Conservation (phyloP, 2,888 invertebrate species). For the Coelopa pilipes region DNA sequence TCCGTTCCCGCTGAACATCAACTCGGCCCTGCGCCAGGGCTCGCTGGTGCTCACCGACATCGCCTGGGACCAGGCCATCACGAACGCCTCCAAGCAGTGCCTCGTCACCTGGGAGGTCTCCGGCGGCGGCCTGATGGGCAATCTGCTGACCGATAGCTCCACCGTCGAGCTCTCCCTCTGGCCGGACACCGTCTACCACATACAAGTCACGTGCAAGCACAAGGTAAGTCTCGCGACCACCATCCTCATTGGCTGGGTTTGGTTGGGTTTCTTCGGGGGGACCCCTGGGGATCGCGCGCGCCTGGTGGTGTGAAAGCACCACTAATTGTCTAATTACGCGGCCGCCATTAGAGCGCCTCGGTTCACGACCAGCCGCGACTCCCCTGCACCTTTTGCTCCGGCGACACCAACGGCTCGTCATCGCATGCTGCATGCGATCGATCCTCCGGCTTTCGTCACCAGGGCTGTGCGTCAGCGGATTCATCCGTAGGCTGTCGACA, state of each 20-base stretch:
- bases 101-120: constrained; percentile 71
- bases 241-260: constrained; percentile 16
- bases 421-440: not conserved
- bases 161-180: constrained; percentile 82
- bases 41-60: constrained; percentile 58
- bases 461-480: not conserved
- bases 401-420: not conserved
- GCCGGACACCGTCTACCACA: constrained; percentile 84
- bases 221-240: constrained; percentile 54
- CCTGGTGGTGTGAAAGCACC: constrained; percentile 55
- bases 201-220: constrained; percentile 73
- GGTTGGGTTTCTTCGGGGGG: no score
- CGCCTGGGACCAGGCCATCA: constrained; percentile 59
- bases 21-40: constrained; percentile 57
- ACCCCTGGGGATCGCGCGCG: not conserved
- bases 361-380: constrained; percentile 38
- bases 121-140: constrained; percentile 70
- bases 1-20: constrained; percentile 56
- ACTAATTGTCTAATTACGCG: constrained; percentile 58
- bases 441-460: constrained; percentile 34
- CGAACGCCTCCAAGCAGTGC: constrained; percentile 69
- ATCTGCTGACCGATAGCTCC: constrained; percentile 83
- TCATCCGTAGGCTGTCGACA: no score
- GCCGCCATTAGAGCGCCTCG: constrained; percentile 31
- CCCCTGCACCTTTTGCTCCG: no score